Conservation (phyloP, 2,888 invertebrate species). For the Raillietiella orientalis region DNA sequence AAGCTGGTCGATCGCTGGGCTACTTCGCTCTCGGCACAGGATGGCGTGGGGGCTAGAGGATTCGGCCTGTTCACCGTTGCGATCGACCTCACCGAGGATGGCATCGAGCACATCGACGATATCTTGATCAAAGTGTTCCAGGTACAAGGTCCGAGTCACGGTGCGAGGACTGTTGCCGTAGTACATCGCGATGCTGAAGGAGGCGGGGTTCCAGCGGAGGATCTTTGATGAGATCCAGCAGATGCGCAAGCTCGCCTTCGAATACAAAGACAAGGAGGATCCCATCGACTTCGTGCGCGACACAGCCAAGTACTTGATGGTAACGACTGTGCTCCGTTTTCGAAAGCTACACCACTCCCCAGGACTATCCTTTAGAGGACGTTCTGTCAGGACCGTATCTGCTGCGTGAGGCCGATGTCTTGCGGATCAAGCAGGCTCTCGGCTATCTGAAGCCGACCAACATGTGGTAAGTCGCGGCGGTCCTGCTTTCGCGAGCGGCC, state of each 20-base stretch:
- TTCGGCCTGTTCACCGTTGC: slow-evolving; percentile 55
- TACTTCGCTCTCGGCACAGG: slow-evolving; percentile 51
- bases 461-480: too few relatives aligned
- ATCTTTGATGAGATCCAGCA: too few relatives aligned
- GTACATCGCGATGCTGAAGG: too few relatives aligned
- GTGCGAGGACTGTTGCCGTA: too few relatives aligned
- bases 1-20: slow-evolving; percentile 73
- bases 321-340: too few relatives aligned
- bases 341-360: too few relatives aligned
- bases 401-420: slow-evolving; percentile 51
- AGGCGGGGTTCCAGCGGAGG: too few relatives aligned
- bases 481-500: too few relatives aligned
- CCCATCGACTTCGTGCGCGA: slow-evolving; percentile 31
- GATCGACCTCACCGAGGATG: slow-evolving; percentile 71
- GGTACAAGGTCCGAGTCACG: too few relatives aligned
- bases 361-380: slow-evolving; percentile 39
- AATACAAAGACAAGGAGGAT: slow-evolving; percentile 56
- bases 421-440: slow-evolving; percentile 37
- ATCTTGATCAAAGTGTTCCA: too few relatives aligned
- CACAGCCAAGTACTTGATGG: too few relatives aligned
- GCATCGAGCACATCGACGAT: slow-evolving; percentile 58
- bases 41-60: slow-evolving; percentile 42
- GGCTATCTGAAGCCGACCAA: slow-evolving; percentile 40
- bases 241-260: too few relatives aligned
- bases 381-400: slow-evolving; percentile 43